phyloP scores from a whole-genome alignment of 2,888 invertebrate genomes.

The Nasonia oneida region DNA sequence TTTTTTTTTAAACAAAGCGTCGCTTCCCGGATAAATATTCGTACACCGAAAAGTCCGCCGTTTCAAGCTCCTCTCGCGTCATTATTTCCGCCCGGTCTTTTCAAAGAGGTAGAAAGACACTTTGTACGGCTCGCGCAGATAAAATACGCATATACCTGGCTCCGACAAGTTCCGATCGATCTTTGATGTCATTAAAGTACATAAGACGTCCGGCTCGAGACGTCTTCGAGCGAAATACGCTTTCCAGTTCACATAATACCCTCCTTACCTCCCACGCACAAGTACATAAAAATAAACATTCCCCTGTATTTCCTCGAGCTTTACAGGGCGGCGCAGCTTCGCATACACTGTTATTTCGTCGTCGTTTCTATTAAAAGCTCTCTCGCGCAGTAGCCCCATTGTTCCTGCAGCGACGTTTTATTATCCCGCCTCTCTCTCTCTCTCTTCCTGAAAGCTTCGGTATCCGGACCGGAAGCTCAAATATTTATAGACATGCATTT shows the following conservation, averaged over 20 bases:
- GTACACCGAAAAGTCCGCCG: too few species aligned
- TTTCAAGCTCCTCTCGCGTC: too few species aligned
- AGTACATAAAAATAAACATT: conserved; percentile 14
- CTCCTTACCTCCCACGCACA: background rate
- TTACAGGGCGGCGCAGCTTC: background rate
- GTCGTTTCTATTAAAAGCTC: conserved; percentile 9
- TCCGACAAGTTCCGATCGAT: background rate
- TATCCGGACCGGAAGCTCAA: background rate
- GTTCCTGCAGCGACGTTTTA: background rate
- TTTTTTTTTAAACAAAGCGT: too few species aligned
- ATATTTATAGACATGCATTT: background rate
- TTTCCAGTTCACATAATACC: conserved; percentile 8
- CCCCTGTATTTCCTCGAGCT: background rate
- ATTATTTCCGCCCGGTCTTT: too few species aligned
- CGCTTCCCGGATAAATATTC: too few species aligned
- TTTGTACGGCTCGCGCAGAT: background rate
- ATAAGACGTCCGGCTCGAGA: background rate
- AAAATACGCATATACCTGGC: background rate
- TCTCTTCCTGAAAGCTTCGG: background rate
- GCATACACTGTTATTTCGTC: background rate
- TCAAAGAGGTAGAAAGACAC: background rate
- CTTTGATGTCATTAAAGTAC: conserved; percentile 7
- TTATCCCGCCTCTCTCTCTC: background rate
- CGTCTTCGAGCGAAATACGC: background rate
- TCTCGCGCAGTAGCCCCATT: background rate